These are phyloP conservation scores for Pharmacophagus antenor DNA, from an alignment of 2,888 invertebrate species.

Conservation along the genomic window DNA sequence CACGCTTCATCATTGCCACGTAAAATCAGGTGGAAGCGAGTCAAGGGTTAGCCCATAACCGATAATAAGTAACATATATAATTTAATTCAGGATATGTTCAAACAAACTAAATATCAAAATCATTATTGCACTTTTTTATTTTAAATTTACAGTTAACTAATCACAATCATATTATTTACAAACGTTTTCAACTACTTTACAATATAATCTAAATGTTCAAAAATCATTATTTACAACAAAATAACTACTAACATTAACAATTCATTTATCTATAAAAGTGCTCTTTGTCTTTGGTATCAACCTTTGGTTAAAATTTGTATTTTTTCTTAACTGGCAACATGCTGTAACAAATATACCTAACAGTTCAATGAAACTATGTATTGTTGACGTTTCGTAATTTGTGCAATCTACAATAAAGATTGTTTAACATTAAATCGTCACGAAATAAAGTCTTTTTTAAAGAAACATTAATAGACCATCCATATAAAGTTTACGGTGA, in stretches of 20 bases:
- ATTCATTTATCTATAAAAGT: constrained; percentile 32
- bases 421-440: constrained; percentile 1
- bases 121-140: constrained; percentile 66
- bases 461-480: too few species aligned
- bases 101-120: constrained; percentile 34
- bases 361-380: background rate
- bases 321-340: constrained; percentile 36
- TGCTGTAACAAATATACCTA: background rate
- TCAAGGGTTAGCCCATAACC: too few species aligned
- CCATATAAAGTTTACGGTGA: too few species aligned
- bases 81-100: constrained; percentile 4
- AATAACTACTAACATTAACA: constrained; percentile 39
- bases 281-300: constrained; percentile 33
- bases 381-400: background rate
- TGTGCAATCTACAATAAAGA: constrained; percentile 10
- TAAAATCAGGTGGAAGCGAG: too few species aligned
- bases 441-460: background rate
- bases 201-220: constrained; percentile 53
- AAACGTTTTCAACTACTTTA: constrained; percentile 61
- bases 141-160: constrained; percentile 45
- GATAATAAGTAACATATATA: too few species aligned
- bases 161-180: constrained; percentile 68
- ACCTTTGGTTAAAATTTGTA: constrained; percentile 52
- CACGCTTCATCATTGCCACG: too few species aligned
- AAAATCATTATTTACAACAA: constrained; percentile 66